Evolutionary conservation across 2,888 invertebrate genomes (phyloP).

Genomic region (Nomada hirtipes): DNA sequence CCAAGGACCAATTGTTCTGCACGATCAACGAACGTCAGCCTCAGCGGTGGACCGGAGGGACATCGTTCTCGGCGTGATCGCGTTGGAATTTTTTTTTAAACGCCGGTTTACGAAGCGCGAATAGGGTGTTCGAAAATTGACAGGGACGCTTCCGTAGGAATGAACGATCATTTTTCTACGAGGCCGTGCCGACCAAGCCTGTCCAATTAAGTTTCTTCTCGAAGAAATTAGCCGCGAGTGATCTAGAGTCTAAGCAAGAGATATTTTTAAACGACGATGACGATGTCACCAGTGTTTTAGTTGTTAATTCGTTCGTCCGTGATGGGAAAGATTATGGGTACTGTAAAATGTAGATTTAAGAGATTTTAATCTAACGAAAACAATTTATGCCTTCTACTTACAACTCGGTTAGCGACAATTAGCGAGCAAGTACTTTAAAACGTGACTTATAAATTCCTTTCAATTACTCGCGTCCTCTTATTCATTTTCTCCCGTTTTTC

Average conservation of each 20-base stretch:
- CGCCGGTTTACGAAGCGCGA: background rate
- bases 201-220: background rate
- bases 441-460: background rate
- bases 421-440: conserved; percentile 21
- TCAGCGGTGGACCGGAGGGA: background rate
- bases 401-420: background rate
- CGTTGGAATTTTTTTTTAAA: background rate
- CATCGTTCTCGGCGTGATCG: background rate
- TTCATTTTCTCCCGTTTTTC: background rate
- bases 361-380: conserved; percentile 12
- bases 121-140: background rate
- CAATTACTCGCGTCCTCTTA: background rate
- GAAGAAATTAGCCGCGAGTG: background rate
- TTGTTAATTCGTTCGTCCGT: conserved; percentile 14
- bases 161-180: background rate
- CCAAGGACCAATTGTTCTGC: conserved; percentile 40
- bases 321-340: background rate
- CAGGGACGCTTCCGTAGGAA: background rate
- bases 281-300: background rate
- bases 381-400: conserved; percentile 3
- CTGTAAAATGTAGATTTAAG: conserved; percentile 44
- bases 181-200: conserved; percentile 2
- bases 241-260: background rate
- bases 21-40: background rate
- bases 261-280: background rate